Evolutionary conservation across 1,140 invertebrate species (phyloP), one percentile per base, ranked within the genome.

Genomic region (Drosophila varians): DNA sequence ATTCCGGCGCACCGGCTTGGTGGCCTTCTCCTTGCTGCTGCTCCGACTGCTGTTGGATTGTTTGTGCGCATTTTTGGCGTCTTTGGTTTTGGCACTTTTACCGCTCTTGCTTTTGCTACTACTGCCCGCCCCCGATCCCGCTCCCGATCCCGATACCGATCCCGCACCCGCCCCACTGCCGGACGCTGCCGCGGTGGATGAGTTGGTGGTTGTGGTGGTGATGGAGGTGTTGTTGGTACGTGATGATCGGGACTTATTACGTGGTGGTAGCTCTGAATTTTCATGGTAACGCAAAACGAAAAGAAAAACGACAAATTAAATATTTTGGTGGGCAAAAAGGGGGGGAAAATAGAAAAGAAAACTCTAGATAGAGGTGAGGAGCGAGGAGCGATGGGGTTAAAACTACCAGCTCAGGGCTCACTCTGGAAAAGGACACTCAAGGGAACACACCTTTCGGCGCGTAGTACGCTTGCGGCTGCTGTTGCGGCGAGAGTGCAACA

Each of bases 361-460:
- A 11, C 28, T 9, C 28, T 19, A 19, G 19, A 47, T 4, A 36
- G 28, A 51, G 23, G 43, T 36, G 60, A 58, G 77, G 57, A 43
- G 61, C 34, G 60, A 58, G 60, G 43, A 40, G 47, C 60, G 34
- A 14, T 7, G 14, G 54, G 62, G 60, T 28, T n/a, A n/a, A 62
- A 66, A 42, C 31, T 70, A 46, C 18, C 48, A 31, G 48, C 72
- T 79, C 57, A 53, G 38, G 42, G 52, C 49, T 48, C 57, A 57
- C 47, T 68, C 46, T 23, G 42, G 61, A 11, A 9, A 23, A 31
- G 28, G 28, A 31, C 28, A 31, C 28, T 43, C 38, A 58, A 26
- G 9, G 5, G 52, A 26, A 78, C 78, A 90, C 92, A 94, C 94
- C 94, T 95, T 95, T 95, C 46, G 94, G 93, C 62, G 93, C 93